Percentiles rank a stretch among this genome's conserved stretches.
Evolutionary conservation across 1,140 invertebrate genomes (phyloP).

Genomic region (Lordiphosa clarofinis): DNA sequence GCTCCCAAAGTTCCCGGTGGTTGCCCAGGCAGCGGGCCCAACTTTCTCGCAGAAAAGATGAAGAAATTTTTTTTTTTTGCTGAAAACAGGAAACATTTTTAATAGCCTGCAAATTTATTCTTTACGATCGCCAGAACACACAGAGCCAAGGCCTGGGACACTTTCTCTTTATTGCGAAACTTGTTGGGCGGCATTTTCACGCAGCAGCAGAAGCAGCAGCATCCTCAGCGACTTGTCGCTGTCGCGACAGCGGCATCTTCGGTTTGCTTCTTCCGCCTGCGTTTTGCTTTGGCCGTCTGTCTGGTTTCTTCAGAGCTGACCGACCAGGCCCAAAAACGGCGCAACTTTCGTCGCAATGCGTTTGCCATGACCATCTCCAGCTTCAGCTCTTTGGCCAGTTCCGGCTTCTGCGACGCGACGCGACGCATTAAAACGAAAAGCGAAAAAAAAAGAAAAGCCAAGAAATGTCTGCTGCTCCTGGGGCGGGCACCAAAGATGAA

Average conservation of each 20-base stretch:
- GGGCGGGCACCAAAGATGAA: slow-evolving; percentile 1
- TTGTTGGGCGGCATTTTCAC: slow-evolving; percentile 74
- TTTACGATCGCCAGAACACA: slow-evolving; percentile 74
- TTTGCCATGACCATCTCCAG: slow-evolving; percentile 36
- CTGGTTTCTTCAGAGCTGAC: slow-evolving; percentile 36
- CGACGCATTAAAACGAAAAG: slow-evolving; percentile 58
- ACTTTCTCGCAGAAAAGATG: slow-evolving; percentile 41
- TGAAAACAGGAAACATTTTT: slow-evolving; percentile 68
- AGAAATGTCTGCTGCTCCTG: slow-evolving; percentile 50
- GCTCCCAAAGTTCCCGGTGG: slow-evolving; percentile 28
- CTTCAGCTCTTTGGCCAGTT: slow-evolving; percentile 54
- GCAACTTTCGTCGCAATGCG: slow-evolving; percentile 63
- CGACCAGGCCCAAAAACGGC: slow-evolving; percentile 70
- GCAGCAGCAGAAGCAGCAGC: slow-evolving; percentile 40
- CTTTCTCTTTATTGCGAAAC: slow-evolving; percentile 78
- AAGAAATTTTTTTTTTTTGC: slow-evolving; percentile 7
- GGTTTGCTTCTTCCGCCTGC: slow-evolving; percentile 68
- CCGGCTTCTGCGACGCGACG: slow-evolving; percentile 64
- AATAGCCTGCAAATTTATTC: slow-evolving; percentile 71
- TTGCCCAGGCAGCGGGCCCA: slow-evolving; percentile 4
- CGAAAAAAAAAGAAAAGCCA: slow-evolving; percentile 19
- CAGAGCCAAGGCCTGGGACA: slow-evolving; percentile 48
- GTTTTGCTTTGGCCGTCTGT: slow-evolving; percentile 27
- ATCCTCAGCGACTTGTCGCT: no score
- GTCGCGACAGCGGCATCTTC: no score